A percentile compares a stretch with the other conserved stretches of the same genome.
phyloP scores from a whole-genome alignment of 2,797 vertebrate genomes.

The Chiloscyllium punctatum region DNA sequence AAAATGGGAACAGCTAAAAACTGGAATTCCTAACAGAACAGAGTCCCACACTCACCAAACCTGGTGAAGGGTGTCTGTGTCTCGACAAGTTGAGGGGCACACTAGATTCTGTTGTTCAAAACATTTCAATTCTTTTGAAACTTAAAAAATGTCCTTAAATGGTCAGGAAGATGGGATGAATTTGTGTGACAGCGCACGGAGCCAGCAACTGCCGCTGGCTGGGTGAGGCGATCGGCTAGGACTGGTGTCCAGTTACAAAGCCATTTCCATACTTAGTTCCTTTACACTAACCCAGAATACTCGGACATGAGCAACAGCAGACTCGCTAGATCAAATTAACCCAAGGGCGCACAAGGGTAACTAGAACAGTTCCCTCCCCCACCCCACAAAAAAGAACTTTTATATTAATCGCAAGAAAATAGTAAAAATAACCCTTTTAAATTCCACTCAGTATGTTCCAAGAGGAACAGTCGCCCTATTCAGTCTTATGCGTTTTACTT shows the following conservation, averaged over 20 bases:
- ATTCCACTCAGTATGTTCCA: not conserved
- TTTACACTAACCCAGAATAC: slow-evolving; percentile 67
- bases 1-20: not conserved
- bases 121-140: slow-evolving; percentile 48
- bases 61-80: slow-evolving; percentile 24
- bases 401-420: not conserved
- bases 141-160: slow-evolving; percentile 85
- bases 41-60: not conserved
- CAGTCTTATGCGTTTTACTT: not conserved
- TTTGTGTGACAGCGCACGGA: slow-evolving; percentile 72
- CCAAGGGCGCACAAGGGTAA: slow-evolving; percentile 95
- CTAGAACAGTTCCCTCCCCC: slow-evolving; percentile 34
- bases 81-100: slow-evolving; percentile 38
- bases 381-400: not conserved
- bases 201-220: slow-evolving; percentile 76
- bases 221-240: slow-evolving; percentile 48
- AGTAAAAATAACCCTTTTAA: not conserved
- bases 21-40: not conserved
- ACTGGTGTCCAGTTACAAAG: slow-evolving; percentile 76
- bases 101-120: slow-evolving; percentile 38
- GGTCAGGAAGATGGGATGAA: slow-evolving; percentile 69
- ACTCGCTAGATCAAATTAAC: slow-evolving; percentile 62
- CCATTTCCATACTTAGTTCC: slow-evolving; percentile 92
- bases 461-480: not conserved
- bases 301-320: slow-evolving; percentile 54